Base-by-base conservation (phyloP, 2,113 vertebrate genomes). In the Boleophthalmus pectinirostris region DNA sequence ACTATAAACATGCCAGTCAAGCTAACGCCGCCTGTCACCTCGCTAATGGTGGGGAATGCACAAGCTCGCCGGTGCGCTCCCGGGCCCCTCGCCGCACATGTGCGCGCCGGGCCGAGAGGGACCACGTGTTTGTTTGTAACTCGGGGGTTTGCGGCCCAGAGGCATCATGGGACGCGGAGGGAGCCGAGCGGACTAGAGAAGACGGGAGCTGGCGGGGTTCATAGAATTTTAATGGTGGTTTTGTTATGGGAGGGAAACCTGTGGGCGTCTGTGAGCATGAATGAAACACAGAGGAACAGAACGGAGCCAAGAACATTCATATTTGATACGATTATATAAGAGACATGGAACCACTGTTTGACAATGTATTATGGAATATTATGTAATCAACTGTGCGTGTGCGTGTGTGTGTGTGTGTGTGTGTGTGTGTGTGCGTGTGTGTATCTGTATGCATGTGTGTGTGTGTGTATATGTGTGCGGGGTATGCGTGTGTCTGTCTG, bases 1-100 rank as follows among this genome's bases (percentile, higher is more conserved):
- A 93, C 90, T 90, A 92, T 93, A 92, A 93, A 93, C 93, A 92
- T 80, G 91, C 89, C 92, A 90, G 75, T 93, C 92, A 93, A 84
- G 69, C 81, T 91, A 93, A 94, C 87, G 71, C 86, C 73, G 88
- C 80, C 82, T 90, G 92, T 91, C 93, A 89, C 84, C 75, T 91
- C 91, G 87, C 86, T 92, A 92, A 94, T 92, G 89, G 90, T 75
- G 79, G 74, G 71, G 84, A 79, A 90, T 91, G 93, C 86, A 89
- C 80, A 86, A 89, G 84, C 87, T 88, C 88, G 87, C 87, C 49
- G 12, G 4, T 11, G 1, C 3, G 20, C 47, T 7, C 47, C 18
- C 16, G 9, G 38, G 38, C 4, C 47, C 1, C 47, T 18, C 47
- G 3, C 16, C 7, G 47, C 47, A 51, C 47, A 20, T 18, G 47